Base-by-base conservation (phyloP, 2,113 vertebrate genomes). In the Solea solea region DNA sequence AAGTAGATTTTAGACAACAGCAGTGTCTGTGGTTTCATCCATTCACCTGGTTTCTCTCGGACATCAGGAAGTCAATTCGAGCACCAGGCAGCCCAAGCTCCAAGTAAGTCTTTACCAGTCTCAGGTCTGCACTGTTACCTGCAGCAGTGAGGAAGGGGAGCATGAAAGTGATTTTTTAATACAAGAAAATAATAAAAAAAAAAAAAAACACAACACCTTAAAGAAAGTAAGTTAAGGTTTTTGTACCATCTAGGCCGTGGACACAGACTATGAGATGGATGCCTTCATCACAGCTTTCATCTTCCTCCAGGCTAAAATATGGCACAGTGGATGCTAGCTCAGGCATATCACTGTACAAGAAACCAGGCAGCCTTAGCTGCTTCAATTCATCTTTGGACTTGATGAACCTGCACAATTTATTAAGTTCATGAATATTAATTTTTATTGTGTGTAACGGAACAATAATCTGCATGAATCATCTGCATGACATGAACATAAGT, bases 41-140 rank as follows among this genome's bases (percentile, higher is more conserved):
- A 45, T 48, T 77, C 74, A 98, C 98, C 96, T 99, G 98, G 92
- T 99, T 99, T 79, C 97, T 95, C 82, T 99, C 98, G 12, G 98
- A 99, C 98, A 99, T 99, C 15, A 99, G 93, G 88, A 99, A 99
- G 85, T 99, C 97, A 87, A 97, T 96, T 68, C 95, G 94, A 90
- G 95, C 94, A 64, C 97, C 96, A 83, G 98, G 97, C 11, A 99
- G 90, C 79, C 98, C 98, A 63, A 99, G 96, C 84, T 99, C 97
- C 86, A 99, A 94, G 21, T 99, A 99, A 28, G 97, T 99, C 92
- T 98, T 98, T 82, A 99, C 98, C 78, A 99, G 90, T 82, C 97
- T 95, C 34, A 99, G 93, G 88, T 99, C 98, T 68, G 98, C 98
- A 72, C 97, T 99, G 91, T 99, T 99, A 71, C 97, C 97, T 98